A percentile compares a stretch with the other conserved stretches of the same genome.
These are phyloP conservation scores for Leucophenga varia DNA, from an alignment of 1,140 invertebrate genomes.

Conservation along the genomic window DNA sequence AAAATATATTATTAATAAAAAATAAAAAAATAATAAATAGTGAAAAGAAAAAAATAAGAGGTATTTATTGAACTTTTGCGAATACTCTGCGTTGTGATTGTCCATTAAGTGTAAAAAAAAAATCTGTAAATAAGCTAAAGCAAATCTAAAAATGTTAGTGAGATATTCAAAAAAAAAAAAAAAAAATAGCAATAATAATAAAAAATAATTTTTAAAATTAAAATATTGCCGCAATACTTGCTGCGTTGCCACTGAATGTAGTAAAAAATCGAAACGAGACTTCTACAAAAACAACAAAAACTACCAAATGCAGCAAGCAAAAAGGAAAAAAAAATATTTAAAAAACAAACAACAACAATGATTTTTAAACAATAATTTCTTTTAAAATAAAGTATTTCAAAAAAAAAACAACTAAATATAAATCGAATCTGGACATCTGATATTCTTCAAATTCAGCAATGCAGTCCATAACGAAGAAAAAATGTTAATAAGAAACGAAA, in stretches of 20 bases:
- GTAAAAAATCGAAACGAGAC: too few species aligned
- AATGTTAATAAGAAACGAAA: slow-evolving; percentile 27
- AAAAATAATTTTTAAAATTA: slow-evolving; percentile 23
- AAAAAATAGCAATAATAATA: slow-evolving; percentile 32
- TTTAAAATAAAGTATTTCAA: too few species aligned
- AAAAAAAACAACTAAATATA: too few species aligned
- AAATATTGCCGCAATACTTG: neutral
- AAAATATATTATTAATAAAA: too few species aligned
- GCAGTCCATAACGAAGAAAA: neutral
- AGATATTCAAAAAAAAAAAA: slow-evolving; percentile 6
- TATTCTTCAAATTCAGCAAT: neutral
- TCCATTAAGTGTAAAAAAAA: slow-evolving; percentile 47
- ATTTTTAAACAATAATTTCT: too few species aligned
- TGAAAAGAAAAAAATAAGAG: too few species aligned
- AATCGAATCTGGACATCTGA: too few species aligned
- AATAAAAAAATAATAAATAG: too few species aligned
- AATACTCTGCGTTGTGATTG: slow-evolving; percentile 57
- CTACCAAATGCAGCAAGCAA: too few species aligned
- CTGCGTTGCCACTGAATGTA: neutral
- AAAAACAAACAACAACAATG: too few species aligned
- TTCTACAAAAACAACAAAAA: too few species aligned
- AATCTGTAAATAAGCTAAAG: neutral
- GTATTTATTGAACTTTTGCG: neutral
- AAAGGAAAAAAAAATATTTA: too few species aligned
- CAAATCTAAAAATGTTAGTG: slow-evolving; percentile 18